Evolutionary conservation across 1,140 invertebrate species (phyloP).

Genomic region (Psilanteris sp.): DNA sequence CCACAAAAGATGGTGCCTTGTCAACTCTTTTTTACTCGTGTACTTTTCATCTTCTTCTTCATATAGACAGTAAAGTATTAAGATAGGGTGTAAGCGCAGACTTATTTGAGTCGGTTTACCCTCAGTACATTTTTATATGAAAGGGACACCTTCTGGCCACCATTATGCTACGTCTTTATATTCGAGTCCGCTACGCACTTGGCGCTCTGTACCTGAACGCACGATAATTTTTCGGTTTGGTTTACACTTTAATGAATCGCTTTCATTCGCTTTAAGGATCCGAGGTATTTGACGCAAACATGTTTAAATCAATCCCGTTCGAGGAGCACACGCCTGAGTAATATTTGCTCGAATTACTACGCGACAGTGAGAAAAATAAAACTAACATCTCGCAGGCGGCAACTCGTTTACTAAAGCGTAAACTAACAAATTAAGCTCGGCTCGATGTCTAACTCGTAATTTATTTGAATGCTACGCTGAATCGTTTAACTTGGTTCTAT

Average conservation of each 20-base stretch:
- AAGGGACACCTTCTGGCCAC: constrained; percentile 30
- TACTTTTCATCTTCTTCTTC: constrained; percentile 60
- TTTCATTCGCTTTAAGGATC: too few species aligned
- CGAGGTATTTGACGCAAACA: too few species aligned
- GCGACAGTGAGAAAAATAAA: too few species aligned
- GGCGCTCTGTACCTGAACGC: neutral
- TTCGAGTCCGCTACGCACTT: constrained; percentile 19
- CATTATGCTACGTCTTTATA: constrained; percentile 30
- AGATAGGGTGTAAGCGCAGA: constrained; percentile 9
- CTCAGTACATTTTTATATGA: constrained; percentile 25
- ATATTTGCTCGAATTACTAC: too few species aligned
- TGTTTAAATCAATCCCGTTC: too few species aligned
- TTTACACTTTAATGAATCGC: constrained; percentile 1
- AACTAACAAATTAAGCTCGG: too few species aligned
- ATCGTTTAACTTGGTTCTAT: too few species aligned
- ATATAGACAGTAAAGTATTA: constrained; percentile 40
- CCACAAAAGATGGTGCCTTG: constrained; percentile 34
- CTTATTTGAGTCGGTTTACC: constrained; percentile 29
- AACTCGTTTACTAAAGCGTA: too few species aligned
- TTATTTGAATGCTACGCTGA: too few species aligned
- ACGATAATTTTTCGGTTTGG: constrained; percentile 18
- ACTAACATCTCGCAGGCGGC: too few species aligned
- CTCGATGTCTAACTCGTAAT: too few species aligned
- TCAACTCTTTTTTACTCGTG: constrained; percentile 32
- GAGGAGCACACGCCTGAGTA: too few species aligned